phyloP scores from a whole-genome alignment of 2,888 invertebrate species.

The Piscicola geometra region DNA sequence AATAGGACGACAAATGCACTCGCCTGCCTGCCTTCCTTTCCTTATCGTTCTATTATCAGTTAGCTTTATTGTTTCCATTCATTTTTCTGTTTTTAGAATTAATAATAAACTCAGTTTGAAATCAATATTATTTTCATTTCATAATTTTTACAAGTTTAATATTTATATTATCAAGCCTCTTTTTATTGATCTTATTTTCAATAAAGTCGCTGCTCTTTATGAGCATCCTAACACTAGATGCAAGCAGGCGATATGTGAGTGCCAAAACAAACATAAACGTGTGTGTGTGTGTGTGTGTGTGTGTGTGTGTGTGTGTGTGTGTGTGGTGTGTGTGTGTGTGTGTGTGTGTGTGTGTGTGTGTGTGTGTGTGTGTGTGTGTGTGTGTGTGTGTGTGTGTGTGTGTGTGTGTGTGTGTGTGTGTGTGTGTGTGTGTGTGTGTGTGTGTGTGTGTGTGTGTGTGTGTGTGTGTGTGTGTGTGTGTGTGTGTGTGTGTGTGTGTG shows the following conservation, averaged over 20 bases:
- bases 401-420: constrained; percentile 20
- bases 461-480: constrained; percentile 23
- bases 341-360: constrained; percentile 21
- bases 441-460: constrained; percentile 24
- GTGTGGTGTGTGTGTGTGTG: constrained; percentile 17
- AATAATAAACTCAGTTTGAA: no score
- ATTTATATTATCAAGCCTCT: no score
- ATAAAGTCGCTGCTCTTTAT: background rate
- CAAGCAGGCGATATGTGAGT: background rate
- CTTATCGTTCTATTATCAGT: no score
- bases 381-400: constrained; percentile 22
- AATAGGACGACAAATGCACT: no score
- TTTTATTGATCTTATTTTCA: constrained; percentile 13
- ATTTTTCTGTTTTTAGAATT: no score
- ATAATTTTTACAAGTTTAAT: no score
- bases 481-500: constrained; percentile 19
- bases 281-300: constrained; percentile 19
- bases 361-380: constrained; percentile 23
- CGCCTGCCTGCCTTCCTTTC: no score
- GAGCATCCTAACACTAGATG: background rate
- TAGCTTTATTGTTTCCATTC: no score
- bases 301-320: constrained; percentile 26
- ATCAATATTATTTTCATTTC: no score
- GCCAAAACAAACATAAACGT: background rate
- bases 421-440: constrained; percentile 24